phyloP scores from a whole-genome alignment of 1,140 invertebrate genomes.

The Drosophila sp. region DNA sequence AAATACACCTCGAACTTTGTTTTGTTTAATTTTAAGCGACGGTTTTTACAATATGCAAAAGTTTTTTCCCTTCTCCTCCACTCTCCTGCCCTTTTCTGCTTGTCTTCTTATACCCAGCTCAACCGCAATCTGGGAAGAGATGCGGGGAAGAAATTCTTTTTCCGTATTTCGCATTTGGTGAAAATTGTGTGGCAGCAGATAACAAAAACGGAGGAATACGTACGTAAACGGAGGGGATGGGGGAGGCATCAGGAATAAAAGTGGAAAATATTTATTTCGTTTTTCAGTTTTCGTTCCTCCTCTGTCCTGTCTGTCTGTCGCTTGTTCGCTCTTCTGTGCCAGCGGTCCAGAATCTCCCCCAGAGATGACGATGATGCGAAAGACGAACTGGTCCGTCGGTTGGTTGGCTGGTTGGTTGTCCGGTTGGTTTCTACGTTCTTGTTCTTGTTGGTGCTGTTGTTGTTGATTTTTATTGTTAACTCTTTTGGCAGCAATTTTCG shows the following conservation, averaged over 20 bases:
- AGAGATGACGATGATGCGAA: conserved; percentile 1
- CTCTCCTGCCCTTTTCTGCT: not conserved
- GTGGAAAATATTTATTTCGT: conserved; percentile 56
- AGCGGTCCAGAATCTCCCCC: not conserved
- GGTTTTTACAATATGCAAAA: conserved; percentile 44
- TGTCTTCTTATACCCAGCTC: not conserved
- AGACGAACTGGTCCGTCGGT: not conserved
- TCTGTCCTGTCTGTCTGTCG: not conserved
- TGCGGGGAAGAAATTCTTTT: conserved; percentile 41
- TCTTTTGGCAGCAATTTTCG: conserved; percentile 8
- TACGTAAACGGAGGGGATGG: not conserved
- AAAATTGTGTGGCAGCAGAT: conserved; percentile 60
- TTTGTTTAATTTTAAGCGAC: conserved; percentile 66
- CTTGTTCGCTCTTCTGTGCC: not conserved
- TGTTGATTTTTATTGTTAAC: conserved; percentile 19
- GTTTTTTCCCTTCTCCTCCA: conserved; percentile 32
- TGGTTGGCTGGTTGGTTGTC: not conserved
- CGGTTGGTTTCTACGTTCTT: not conserved
- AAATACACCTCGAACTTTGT: conserved; percentile 48
- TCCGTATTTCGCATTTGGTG: conserved; percentile 51
- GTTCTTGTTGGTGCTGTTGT: not conserved
- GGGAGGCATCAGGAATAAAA: conserved; percentile 24
- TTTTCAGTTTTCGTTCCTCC: conserved; percentile 26
- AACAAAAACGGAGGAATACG: conserved; percentile 22
- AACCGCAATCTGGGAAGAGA: conserved; percentile 1